Percentiles rank a stretch among this genome's conserved stretches.
These are phyloP conservation scores for Agelastica alni DNA, from an alignment of 2,888 invertebrate species.

Conservation along the genomic window DNA sequence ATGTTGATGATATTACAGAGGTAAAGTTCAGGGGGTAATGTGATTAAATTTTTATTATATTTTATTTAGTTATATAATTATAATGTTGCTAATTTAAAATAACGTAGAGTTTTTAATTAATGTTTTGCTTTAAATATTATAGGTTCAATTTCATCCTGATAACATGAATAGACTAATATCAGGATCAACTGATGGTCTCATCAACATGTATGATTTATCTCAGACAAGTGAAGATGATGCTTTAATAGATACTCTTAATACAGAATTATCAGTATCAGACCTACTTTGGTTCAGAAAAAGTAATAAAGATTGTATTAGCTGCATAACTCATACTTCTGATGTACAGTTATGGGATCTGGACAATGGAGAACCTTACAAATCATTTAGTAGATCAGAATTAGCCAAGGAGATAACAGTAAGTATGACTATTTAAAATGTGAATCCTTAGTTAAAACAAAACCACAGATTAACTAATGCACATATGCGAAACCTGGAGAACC, in stretches of 20 bases:
- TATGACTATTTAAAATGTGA: too few species aligned
- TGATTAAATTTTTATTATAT: too few species aligned
- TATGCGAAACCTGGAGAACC: too few species aligned
- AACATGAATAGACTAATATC: conserved; percentile 71
- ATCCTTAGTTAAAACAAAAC: too few species aligned
- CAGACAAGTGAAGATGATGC: conserved; percentile 80
- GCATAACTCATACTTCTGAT: conserved; percentile 73
- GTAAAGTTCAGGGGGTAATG: too few species aligned
- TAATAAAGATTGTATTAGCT: conserved; percentile 62
- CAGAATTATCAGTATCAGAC: conserved; percentile 75
- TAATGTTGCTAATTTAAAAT: too few species aligned
- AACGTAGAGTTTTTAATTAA: too few species aligned
- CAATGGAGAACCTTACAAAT: conserved; percentile 64
- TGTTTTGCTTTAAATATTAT: conserved; percentile 34
- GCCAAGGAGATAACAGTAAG: conserved; percentile 63
- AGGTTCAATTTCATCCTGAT: conserved; percentile 73
- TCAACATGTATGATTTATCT: conserved; percentile 81
- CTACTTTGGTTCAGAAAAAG: conserved; percentile 61
- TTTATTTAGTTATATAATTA: too few species aligned
- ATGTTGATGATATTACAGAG: conserved; percentile 80
- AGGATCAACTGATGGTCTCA: conserved; percentile 81
- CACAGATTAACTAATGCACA: too few species aligned
- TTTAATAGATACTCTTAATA: conserved; percentile 74
- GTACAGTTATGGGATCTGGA: conserved; percentile 71
- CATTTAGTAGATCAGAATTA: conserved; percentile 64